phyloP scores from a whole-genome alignment of 2,113 vertebrate species.

The Lampris incognitus region DNA sequence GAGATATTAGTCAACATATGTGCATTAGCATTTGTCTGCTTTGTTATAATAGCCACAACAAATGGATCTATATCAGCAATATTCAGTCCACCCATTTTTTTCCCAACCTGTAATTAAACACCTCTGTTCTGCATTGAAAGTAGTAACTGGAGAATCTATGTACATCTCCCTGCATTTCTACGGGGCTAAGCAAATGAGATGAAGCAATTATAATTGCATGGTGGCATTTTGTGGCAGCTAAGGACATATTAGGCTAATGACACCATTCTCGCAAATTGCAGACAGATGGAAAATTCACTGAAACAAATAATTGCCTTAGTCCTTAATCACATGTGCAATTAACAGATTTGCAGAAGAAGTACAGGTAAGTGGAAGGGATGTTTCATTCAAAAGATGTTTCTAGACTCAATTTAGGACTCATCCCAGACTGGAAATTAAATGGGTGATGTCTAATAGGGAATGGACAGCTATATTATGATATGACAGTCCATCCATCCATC shows the following conservation, averaged over 20 bases:
- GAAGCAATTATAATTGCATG: constrained; percentile 63
- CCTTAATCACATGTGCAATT: constrained; percentile 73
- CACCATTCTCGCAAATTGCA: constrained; percentile 67
- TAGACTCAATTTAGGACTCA: constrained; percentile 22
- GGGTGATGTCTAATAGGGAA: neutral
- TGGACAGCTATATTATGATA: neutral
- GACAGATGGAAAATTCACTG: constrained; percentile 74
- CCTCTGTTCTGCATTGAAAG: constrained; percentile 41
- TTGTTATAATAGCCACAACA: constrained; percentile 11
- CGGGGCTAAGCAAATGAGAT: constrained; percentile 59
- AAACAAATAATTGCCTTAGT: constrained; percentile 67
- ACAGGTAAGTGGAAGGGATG: constrained; percentile 2
- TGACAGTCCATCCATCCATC: too few relatives aligned
- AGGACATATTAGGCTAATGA: constrained; percentile 73
- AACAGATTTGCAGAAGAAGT: constrained; percentile 44
- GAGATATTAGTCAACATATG: constrained; percentile 24
- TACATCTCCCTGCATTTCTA: constrained; percentile 52
- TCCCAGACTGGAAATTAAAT: constrained; percentile 9
- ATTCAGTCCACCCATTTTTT: constrained; percentile 37
- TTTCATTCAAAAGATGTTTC: constrained; percentile 26
- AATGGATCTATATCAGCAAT: neutral
- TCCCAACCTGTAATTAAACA: constrained; percentile 45
- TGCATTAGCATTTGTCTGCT: neutral
- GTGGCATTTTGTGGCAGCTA: constrained; percentile 48
- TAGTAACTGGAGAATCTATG: constrained; percentile 58